Evolutionary conservation across 2,113 vertebrate species (phyloP), one percentile per base, ranked within the genome.

Genomic region (Chloropsis cyanopogon): DNA sequence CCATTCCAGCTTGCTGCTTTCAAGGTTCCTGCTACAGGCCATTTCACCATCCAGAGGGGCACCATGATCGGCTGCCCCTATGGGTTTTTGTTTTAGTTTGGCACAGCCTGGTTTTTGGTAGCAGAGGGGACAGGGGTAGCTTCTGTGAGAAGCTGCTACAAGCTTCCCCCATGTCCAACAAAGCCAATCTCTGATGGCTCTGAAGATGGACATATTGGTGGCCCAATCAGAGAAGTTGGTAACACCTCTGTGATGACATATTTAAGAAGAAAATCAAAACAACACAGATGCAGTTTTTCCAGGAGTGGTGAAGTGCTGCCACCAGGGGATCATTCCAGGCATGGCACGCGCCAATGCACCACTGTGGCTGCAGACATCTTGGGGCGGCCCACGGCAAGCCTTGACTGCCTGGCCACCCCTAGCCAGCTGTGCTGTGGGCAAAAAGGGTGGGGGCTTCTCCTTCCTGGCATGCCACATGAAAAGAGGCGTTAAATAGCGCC

Each of bases 21-120:
- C 6, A 21, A 50, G 19, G 25, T 22, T 69, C 66, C 10, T 50
- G n/a, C n/a, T 69, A 39, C 18, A 68, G 64, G 33, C 44, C 11
- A 25, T 46, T 66, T 47, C 0, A 2, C 31, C 33, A 10, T 8
- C 16, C 4, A 4, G 23, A 68, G 24, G 23, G 44, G 12, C 65
- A 68, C 17, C 1, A 0, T 22, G 26, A 31, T 31, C 1, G 1
- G 20, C 14, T 70, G 68, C 35, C 14, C 19, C 13, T 12, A 10
- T 22, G 24, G 11, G 19, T 28, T 75, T 52, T 10, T 39, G 19
- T 39, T 18, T 29, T 69, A 50, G 19, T 29, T 70, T 52, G 20
- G 26, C 26, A 31, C 19, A 16, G 68, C 14, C 26, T 39, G 35
- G 6, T 23, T 52, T 52, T 52, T 39, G 20, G 49, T 39, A 31